A percentile compares a stretch with the other conserved stretches of the same genome.
Evolutionary conservation across 2,113 vertebrate genomes (phyloP).

Genomic region (Peromyscus polionotus): DNA sequence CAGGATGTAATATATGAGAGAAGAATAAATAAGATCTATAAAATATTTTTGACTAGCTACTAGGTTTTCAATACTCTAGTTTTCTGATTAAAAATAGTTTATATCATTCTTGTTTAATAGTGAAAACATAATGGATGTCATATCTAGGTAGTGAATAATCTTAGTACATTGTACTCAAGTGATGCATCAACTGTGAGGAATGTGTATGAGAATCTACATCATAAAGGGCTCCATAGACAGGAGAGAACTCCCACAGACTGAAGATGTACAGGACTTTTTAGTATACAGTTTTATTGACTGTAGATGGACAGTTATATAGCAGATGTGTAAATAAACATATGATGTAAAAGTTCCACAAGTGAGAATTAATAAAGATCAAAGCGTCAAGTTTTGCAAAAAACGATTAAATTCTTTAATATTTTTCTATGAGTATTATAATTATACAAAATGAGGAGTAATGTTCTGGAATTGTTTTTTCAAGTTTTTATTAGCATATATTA

Average conservation of each 20-base stretch:
- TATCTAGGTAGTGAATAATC: neutral
- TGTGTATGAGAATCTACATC: neutral
- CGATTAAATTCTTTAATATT: conserved; percentile 10
- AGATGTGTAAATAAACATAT: neutral
- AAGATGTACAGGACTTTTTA: neutral
- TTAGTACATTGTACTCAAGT: conserved; percentile 4
- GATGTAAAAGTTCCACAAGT: neutral
- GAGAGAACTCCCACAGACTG: neutral
- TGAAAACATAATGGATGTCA: conserved; percentile 12
- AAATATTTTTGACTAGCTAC: no score
- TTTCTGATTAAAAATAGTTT: conserved; percentile 40
- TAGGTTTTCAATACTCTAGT: no score
- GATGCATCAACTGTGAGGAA: neutral
- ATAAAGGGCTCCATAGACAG: neutral
- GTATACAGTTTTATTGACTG: neutral
- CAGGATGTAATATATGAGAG: no score
- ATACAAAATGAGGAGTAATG: neutral
- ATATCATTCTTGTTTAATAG: conserved; percentile 11
- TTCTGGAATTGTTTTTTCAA: neutral
- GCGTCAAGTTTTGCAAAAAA: neutral
- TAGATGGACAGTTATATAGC: neutral
- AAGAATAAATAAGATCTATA: no score
- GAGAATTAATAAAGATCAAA: conserved; percentile 9
- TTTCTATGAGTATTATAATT: neutral
- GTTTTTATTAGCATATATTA: no score